phyloP scores from a whole-genome alignment of 2,888 invertebrate species.

The Ecliptopera silaceata region DNA sequence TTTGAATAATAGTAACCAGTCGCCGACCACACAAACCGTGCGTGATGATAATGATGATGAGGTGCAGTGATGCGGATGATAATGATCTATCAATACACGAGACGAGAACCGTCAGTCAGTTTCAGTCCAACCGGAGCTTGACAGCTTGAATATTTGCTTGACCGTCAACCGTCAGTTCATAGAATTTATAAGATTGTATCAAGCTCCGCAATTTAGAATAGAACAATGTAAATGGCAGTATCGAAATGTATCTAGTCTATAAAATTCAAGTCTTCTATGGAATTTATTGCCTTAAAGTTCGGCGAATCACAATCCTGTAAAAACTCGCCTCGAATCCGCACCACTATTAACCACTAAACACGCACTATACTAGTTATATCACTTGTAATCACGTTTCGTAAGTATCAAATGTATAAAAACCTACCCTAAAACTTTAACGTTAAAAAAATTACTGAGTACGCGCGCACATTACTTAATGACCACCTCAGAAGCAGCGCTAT shows the following conservation, averaged over 20 bases:
- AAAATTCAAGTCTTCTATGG: conserved; percentile 75
- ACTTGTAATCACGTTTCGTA: conserved; percentile 81
- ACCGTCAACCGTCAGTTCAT: background rate
- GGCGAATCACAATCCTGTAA: conserved; percentile 49
- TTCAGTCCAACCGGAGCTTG: conserved; percentile 55
- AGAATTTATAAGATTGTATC: conserved; percentile 13
- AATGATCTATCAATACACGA: conserved; percentile 58
- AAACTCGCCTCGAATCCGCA: conserved; percentile 72
- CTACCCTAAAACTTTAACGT: conserved; percentile 71
- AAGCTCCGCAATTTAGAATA: conserved; percentile 52
- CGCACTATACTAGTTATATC: conserved; percentile 74
- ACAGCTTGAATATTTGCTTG: conserved; percentile 2
- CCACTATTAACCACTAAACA: conserved; percentile 74
- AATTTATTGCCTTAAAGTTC: conserved; percentile 74
- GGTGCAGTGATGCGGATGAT: conserved; percentile 75
- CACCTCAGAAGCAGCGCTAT: conserved; percentile 74
- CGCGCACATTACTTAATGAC: conserved; percentile 67
- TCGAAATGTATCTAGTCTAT: conserved; percentile 68
- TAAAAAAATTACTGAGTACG: conserved; percentile 74
- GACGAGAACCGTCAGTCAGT: conserved; percentile 59
- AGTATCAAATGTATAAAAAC: conserved; percentile 82
- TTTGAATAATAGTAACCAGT: conserved; percentile 51
- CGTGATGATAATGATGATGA: conserved; percentile 70
- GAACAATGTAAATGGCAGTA: conserved; percentile 75
- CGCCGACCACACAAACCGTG: conserved; percentile 77